phyloP scores from a whole-genome alignment of 2,113 vertebrate species.

The Dissostichus mawsoni region DNA sequence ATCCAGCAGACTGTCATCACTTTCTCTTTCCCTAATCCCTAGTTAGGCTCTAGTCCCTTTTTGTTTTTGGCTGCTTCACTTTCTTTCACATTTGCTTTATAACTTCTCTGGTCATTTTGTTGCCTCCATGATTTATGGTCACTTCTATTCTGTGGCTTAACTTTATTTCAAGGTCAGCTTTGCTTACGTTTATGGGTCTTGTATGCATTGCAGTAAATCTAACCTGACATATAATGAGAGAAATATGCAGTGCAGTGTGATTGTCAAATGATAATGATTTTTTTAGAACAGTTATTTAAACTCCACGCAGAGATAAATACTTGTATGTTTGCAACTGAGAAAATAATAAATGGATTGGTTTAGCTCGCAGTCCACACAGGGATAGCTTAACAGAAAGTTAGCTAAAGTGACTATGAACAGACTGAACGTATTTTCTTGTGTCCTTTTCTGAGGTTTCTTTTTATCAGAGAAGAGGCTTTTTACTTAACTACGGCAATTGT shows the following conservation, averaged over 20 bases:
- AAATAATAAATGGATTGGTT: neutral
- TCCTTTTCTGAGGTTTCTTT: neutral
- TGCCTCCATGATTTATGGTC: slow-evolving; percentile 5
- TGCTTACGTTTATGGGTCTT: neutral
- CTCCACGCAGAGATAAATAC: neutral
- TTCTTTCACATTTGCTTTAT: slow-evolving; percentile 23
- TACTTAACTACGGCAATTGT: too few species aligned
- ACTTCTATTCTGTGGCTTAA: slow-evolving; percentile 8
- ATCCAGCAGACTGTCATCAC: slow-evolving; percentile 29
- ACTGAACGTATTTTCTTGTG: neutral
- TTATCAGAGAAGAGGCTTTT: too few species aligned
- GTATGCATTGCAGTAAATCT: neutral
- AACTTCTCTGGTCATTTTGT: slow-evolving; percentile 17
- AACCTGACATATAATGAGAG: neutral
- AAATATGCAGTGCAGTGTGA: neutral
- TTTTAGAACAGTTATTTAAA: neutral
- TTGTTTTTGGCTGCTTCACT: neutral
- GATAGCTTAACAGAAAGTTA: slow-evolving; percentile 1
- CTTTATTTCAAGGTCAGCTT: slow-evolving; percentile 3
- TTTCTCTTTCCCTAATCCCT: neutral
- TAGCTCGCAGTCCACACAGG: neutral
- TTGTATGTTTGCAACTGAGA: neutral
- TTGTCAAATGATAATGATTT: neutral
- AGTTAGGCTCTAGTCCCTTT: neutral
- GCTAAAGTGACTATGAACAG: neutral